Base-by-base conservation (phyloP, 1,140 invertebrate genomes). In the Planococcus citri region DNA sequence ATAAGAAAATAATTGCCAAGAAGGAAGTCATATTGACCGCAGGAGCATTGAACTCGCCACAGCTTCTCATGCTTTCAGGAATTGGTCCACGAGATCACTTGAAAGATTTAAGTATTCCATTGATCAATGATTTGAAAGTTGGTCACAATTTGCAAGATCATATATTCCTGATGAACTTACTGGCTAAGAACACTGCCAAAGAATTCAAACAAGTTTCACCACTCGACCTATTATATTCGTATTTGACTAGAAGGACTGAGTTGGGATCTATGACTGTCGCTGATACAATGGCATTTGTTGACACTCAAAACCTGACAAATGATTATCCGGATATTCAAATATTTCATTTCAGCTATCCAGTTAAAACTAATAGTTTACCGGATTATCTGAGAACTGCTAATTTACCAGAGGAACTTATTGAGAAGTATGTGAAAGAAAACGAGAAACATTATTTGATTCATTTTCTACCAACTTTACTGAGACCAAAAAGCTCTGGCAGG, bases 321-420 rank as follows among this genome's bases (percentile, higher is more conserved):
- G 90, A 90, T 0, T 90, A 70, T 89, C 0, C 75, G 91, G 24
- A 91, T 89, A 0, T 87, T 87, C 0, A 90, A 86, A 21, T 58
- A 29, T 33, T 9, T 22, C 24, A 37, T 22, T 68, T 68, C 21
- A 64, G 14, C 24, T 67, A 22, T 64, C 75, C 14, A 76, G n/a
- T 0, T 73, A 73, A 0, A 88, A 88, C 74, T n/a, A n/a, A n/a
- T n/a, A n/a, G n/a, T n/a, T n/a, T n/a, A n/a, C n/a, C n/a, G n/a
- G n/a, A n/a, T n/a, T n/a, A n/a, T n/a, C n/a, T n/a, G n/a, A n/a
- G n/a, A n/a, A n/a, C n/a, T n/a, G n/a, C n/a, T n/a, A n/a, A n/a
- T n/a, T n/a, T n/a, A n/a, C 17, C 6, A 17, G 8, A 6, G n/a
- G 8, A 17, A 8, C 4, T 60, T 8, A 60, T 60, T n/a, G 57